Conservation (phyloP, 2,113 vertebrate genomes). For the Pelecanus crispus region DNA sequence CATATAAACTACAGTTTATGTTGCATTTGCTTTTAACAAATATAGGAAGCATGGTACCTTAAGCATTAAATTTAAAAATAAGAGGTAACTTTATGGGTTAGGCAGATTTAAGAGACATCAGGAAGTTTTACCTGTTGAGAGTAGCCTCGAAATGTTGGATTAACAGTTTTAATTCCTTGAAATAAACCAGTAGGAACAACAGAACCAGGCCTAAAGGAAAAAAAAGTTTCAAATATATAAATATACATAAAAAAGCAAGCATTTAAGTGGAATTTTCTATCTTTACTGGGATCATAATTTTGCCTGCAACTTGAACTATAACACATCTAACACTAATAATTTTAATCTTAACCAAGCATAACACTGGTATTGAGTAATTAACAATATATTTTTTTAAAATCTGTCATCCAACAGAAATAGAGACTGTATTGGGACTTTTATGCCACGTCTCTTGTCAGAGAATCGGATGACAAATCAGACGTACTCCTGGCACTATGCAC, state of each 20-base stretch:
- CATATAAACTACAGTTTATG: not conserved
- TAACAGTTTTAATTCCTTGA: conserved; percentile 97
- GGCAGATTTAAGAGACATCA: not conserved
- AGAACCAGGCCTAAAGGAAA: conserved; percentile 83
- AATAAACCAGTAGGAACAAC: conserved; percentile 95
- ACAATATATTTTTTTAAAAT: accelerated
- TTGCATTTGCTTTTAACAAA: not conserved
- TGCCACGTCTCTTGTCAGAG: not conserved
- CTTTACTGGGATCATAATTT: not conserved
- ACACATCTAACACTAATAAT: not conserved
- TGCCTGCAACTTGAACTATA: not conserved
- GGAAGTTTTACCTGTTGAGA: conserved; percentile 88
- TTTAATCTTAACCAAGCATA: not conserved
- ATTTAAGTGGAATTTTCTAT: not conserved
- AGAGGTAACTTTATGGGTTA: not conserved
- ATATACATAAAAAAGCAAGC: not conserved
- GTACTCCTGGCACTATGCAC: not conserved
- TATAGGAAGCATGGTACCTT: not conserved
- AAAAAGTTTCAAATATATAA: not conserved
- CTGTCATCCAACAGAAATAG: not conserved
- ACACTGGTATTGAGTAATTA: not conserved
- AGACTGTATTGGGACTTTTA: not conserved
- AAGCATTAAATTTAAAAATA: not conserved
- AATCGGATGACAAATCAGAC: not conserved
- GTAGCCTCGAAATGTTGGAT: conserved; percentile 96